phyloP scores from a whole-genome alignment of 1,140 invertebrate species.

The Drosophila punjabiensis region DNA sequence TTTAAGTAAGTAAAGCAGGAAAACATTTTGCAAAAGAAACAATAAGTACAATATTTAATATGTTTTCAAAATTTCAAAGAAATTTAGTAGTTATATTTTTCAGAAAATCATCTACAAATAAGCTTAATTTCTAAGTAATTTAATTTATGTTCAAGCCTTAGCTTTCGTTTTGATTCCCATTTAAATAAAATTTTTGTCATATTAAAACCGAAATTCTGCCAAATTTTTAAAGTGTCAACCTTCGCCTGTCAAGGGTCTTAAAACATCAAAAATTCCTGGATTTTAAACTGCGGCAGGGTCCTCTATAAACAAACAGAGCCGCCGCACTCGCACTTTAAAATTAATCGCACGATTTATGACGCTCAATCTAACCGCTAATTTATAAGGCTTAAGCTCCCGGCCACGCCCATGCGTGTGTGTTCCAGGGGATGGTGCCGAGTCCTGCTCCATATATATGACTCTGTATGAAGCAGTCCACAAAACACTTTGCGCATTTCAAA shows the following conservation, averaged over 20 bases:
- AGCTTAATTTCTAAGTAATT: no score
- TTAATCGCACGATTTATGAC: conserved; percentile 80
- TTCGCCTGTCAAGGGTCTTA: conserved; percentile 6
- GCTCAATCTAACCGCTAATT: conserved; percentile 82
- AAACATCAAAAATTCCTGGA: neutral
- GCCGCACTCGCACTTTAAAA: conserved; percentile 65
- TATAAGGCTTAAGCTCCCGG: conserved; percentile 65
- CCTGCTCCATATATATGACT: neutral
- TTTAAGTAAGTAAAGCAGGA: neutral
- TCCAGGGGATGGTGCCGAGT: neutral
- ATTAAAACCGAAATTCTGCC: neutral
- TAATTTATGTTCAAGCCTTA: no score
- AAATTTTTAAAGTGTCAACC: conserved; percentile 14
- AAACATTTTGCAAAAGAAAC: no score
- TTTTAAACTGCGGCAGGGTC: conserved; percentile 20
- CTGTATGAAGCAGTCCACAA: conserved; percentile 42
- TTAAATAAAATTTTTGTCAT: neutral
- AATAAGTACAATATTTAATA: no score
- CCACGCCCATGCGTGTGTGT: conserved; percentile 3
- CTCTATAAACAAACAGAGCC: conserved; percentile 58
- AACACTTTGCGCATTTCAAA: conserved; percentile 75
- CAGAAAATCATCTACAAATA: no score
- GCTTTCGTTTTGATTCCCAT: neutral
- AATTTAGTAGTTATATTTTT: neutral
- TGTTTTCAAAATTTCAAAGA: neutral